A percentile compares a stretch with the other conserved stretches of the same genome.
phyloP scores from a whole-genome alignment of 2,797 vertebrate species.

The Alcedo atthis region DNA sequence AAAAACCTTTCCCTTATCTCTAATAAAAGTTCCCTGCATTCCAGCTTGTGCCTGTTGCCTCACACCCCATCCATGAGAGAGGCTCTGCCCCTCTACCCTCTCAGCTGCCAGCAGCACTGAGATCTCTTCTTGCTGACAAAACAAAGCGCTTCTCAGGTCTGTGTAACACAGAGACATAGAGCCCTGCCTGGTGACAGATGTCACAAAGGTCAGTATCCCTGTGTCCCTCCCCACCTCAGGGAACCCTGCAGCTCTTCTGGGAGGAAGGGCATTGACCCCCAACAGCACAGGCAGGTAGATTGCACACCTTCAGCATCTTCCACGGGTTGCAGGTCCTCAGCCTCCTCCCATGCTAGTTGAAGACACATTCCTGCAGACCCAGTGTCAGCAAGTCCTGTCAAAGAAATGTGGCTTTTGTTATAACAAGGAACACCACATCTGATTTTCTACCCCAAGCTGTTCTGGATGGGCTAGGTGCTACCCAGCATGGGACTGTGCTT shows the following conservation, averaged over 20 bases:
- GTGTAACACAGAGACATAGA: background rate
- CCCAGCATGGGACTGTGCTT: background rate
- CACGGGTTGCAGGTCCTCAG: background rate
- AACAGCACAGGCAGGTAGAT: fast-evolving
- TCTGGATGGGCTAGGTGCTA: background rate
- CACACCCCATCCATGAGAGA: no score
- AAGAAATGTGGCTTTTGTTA: background rate
- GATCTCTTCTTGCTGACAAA: background rate
- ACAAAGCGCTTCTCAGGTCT: slow-evolving; percentile 9
- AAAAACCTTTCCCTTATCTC: background rate
- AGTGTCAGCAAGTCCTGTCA: background rate
- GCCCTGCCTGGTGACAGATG: background rate
- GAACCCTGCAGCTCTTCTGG: background rate
- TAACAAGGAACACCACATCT: background rate
- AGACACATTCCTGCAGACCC: background rate
- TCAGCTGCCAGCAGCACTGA: background rate
- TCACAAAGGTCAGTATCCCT: background rate
- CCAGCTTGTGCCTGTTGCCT: background rate
- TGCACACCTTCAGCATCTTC: background rate
- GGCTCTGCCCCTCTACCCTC: background rate
- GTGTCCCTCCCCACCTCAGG: background rate
- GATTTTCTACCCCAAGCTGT: background rate
- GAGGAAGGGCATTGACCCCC: background rate
- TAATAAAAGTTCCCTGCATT: background rate
- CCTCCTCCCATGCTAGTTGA: fast-evolving